Conservation (phyloP, 2,113 vertebrate genomes). For the Dunckerocampus dactyliophorus region DNA sequence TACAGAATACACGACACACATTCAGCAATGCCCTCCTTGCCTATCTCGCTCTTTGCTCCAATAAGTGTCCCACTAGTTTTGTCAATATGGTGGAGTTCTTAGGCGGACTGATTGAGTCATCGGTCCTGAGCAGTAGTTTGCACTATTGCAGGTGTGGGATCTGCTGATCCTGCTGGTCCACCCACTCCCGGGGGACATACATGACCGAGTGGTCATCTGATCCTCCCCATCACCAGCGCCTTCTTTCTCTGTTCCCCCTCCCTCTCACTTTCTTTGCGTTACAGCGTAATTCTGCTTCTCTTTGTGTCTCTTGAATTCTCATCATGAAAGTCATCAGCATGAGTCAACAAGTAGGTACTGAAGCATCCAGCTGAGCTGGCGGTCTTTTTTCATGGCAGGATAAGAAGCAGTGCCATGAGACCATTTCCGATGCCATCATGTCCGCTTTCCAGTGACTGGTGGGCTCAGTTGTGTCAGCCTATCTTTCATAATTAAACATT, state of each 20-base stretch:
- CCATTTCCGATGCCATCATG: slow-evolving; percentile 37
- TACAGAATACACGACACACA: slow-evolving; percentile 26
- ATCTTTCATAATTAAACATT: slow-evolving; percentile 22
- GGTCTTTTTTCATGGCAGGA: slow-evolving; percentile 24
- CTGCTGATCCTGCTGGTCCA: slow-evolving; percentile 54
- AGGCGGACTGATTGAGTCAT: slow-evolving; percentile 44
- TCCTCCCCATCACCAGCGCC: slow-evolving; percentile 13
- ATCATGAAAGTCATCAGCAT: slow-evolving; percentile 56
- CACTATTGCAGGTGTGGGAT: slow-evolving; percentile 60
- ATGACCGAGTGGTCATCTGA: slow-evolving; percentile 63
- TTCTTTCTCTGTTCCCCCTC: slow-evolving; percentile 9
- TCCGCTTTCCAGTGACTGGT: slow-evolving; percentile 29
- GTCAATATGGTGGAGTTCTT: slow-evolving; percentile 18
- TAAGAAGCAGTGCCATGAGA: slow-evolving; percentile 39
- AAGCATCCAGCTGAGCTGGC: slow-evolving; percentile 52
- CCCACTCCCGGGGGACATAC: slow-evolving; percentile 35
- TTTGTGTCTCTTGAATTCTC: slow-evolving; percentile 40
- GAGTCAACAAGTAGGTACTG: slow-evolving; percentile 64
- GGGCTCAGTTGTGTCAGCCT: slow-evolving; percentile 18
- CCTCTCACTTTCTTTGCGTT: slow-evolving; percentile 15
- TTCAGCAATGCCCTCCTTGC: slow-evolving; percentile 28
- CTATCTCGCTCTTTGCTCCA: slow-evolving; percentile 8
- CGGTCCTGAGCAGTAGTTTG: slow-evolving; percentile 49
- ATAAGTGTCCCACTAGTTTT: neutral
- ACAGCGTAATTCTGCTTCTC: slow-evolving; percentile 7